Evolutionary conservation across 1,140 invertebrate species (phyloP), one percentile per base, ranked within the genome.

Genomic region (Chrysomallon squamiferum): DNA sequence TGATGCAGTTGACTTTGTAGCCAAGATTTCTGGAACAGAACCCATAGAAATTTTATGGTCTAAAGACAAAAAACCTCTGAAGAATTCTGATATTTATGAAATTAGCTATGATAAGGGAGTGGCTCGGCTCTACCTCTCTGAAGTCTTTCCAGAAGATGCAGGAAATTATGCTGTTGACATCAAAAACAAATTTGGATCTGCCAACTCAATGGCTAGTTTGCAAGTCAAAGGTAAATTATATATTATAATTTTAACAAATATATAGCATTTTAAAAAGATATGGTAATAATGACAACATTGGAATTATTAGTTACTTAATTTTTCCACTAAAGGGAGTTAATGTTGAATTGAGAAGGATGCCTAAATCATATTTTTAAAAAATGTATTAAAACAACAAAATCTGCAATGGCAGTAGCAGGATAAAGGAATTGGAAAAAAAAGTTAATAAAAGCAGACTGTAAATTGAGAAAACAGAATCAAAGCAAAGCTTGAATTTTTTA

Each of bases 141-240:
- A 98, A 84, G 95, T 97, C 77, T 96, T 95, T 90, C 95, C 95
- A 5, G 88, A 90, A 74, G 97, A 99, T 86, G 90, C 90, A 77
- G 97, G 97, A 33, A 93, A 96, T 80, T 98, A 98, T 83, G 90
- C 93, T 66, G 96, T 96, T 84, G 90, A 93, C 71, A 93, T 96
- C 3, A 91, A 92, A 62, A 98, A 96, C 83, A 89, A 91, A 25
- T 92, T 93, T 65, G 97, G 97, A 77, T 89, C 91, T 75, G 95
- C 93, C 18, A 72, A 68, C 29, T 72, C 71, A 29, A 68, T 72
- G n/a, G 80, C 77, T 30, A 74, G 75, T 52, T 69, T 86, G 0
- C 74, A 69, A 32, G 83, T 86, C 27, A 81, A 79, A 71, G 79
- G 84, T 85, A 62, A 45, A 5, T 38, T 38, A 15, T 15, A 38